phyloP scores from a whole-genome alignment of 2,888 invertebrate species.

The Chymomyza amoena region DNA sequence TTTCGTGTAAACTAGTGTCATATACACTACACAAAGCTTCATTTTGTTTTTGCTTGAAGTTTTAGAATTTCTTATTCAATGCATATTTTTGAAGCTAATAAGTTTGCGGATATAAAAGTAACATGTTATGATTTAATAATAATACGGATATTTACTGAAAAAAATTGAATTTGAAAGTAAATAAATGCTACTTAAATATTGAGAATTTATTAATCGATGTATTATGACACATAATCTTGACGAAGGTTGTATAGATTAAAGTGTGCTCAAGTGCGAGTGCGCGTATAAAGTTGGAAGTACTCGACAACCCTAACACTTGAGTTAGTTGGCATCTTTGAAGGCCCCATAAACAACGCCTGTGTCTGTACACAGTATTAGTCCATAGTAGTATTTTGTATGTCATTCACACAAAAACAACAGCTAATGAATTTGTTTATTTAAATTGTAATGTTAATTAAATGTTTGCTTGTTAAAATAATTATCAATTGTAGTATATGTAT shows the following conservation, averaged over 20 bases:
- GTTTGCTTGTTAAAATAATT: conserved; percentile 48
- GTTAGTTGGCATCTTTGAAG: neutral
- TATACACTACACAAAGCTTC: no score
- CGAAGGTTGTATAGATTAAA: neutral
- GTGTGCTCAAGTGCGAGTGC: neutral
- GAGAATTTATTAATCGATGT: neutral
- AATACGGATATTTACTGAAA: no score
- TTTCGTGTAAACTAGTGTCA: no score
- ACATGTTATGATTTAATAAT: no score
- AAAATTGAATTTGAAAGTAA: no score
- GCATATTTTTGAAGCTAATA: no score
- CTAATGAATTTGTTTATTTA: conserved; percentile 37
- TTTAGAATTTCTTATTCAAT: no score
- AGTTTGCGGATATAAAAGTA: no score
- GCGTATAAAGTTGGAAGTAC: neutral
- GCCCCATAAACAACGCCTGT: neutral
- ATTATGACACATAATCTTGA: neutral
- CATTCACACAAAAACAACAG: neutral
- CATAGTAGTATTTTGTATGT: neutral
- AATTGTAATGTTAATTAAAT: conserved; percentile 51
- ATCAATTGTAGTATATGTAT: conserved; percentile 43
- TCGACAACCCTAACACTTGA: neutral
- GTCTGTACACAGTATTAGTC: no score
- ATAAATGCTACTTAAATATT: neutral
- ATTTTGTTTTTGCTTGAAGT: no score